A percentile compares a stretch with the other conserved stretches of the same genome.
phyloP scores from a whole-genome alignment of 2,888 invertebrate species.

The Heterodera filipjevi region DNA sequence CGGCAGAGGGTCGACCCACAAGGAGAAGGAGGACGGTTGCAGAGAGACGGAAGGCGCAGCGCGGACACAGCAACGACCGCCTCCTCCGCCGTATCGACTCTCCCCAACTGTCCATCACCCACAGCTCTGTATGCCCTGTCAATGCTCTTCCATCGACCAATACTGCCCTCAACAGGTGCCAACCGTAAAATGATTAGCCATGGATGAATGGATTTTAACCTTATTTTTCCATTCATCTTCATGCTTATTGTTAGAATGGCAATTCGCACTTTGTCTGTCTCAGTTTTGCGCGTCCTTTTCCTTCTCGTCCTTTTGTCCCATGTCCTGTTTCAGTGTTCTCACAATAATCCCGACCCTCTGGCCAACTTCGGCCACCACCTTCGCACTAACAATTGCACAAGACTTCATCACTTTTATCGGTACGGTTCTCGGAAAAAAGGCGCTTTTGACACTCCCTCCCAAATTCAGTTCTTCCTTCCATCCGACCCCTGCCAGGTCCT shows the following conservation, averaged over 20 bases:
- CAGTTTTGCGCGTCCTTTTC: neutral
- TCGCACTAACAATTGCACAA: slow-evolving; percentile 14
- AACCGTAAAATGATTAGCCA: no score
- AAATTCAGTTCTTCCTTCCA: slow-evolving; percentile 6
- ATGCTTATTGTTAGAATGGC: neutral
- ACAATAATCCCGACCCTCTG: neutral
- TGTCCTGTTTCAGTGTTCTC: slow-evolving; percentile 17
- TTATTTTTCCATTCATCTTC: neutral
- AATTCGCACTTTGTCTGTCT: neutral
- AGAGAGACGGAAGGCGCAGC: neutral
- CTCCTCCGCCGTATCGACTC: neutral
- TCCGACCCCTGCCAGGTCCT: neutral
- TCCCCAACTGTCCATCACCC: neutral
- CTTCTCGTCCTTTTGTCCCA: neutral
- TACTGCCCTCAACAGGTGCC: slow-evolving; percentile 1
- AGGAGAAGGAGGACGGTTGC: neutral
- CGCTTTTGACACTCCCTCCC: neutral
- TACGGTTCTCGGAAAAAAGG: neutral
- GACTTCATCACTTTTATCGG: slow-evolving; percentile 22
- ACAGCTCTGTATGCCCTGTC: neutral
- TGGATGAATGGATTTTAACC: no score
- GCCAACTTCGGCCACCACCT: neutral
- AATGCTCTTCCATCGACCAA: neutral
- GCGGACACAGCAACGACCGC: neutral
- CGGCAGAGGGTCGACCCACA: neutral